Evolutionary conservation across 2,113 vertebrate genomes (phyloP).

Genomic region (Himantopus leucocephalus): DNA sequence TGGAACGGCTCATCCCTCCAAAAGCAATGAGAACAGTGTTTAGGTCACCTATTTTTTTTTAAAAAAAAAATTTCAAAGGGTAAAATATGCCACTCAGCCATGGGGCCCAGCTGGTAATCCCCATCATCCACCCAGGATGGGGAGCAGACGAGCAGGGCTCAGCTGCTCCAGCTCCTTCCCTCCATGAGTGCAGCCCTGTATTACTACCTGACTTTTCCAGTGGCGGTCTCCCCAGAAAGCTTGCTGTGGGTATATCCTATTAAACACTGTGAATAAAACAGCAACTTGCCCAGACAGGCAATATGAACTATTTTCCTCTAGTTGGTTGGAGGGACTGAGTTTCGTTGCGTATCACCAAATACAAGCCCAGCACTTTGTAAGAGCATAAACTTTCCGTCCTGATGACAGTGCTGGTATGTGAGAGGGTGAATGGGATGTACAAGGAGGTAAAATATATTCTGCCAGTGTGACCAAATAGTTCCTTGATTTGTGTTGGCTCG

Average conservation of each 20-base stretch:
- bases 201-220: neutral
- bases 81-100: neutral
- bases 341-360: neutral
- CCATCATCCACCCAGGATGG: neutral
- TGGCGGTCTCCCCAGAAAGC: rapidly evolving
- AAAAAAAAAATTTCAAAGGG: neutral
- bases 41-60: neutral
- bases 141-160: neutral
- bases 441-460: neutral
- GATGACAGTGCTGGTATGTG: neutral
- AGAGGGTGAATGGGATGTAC: neutral
- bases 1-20: neutral
- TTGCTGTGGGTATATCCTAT: neutral
- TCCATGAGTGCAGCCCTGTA: neutral
- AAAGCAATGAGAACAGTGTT: neutral
- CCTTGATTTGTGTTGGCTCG: neutral
- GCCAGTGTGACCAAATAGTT: neutral
- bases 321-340: neutral
- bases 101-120: neutral
- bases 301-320: neutral
- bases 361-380: neutral
- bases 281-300: neutral
- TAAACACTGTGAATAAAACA: neutral
- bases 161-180: neutral
- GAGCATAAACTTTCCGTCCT: neutral